Percentiles rank a stretch among this genome's conserved stretches.
These are phyloP conservation scores for Drosophila mettleri DNA, from an alignment of 2,888 invertebrate genomes.

Conservation along the genomic window DNA sequence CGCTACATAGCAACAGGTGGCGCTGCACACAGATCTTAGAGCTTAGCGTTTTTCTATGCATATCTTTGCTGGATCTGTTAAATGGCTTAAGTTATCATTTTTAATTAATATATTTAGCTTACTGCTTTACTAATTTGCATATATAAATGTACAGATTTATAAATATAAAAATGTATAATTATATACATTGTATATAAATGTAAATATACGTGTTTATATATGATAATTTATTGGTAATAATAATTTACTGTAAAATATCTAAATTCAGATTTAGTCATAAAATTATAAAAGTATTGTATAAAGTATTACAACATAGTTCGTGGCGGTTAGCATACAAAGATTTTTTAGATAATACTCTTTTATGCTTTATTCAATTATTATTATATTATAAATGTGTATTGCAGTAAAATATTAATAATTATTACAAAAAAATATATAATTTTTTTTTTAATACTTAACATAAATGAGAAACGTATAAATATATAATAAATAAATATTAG, in stretches of 20 bases:
- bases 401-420: no score
- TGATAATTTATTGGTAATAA: not conserved
- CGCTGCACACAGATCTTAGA: not conserved
- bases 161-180: not conserved
- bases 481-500: no score
- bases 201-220: not conserved
- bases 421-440: no score
- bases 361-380: no score
- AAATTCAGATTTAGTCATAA: not conserved
- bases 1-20: conserved; percentile 16
- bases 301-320: no score
- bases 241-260: not conserved
- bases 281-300: not conserved
- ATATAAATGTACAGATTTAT: not conserved
- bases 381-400: no score
- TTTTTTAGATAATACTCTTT: no score
- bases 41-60: not conserved
- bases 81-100: not conserved
- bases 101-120: not conserved
- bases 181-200: not conserved
- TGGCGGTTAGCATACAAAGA: no score
- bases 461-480: no score
- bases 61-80: not conserved
- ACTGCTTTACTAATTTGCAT: not conserved
- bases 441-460: no score